Conservation (phyloP, 2,888 invertebrate genomes). For the Anaspis maculata region DNA sequence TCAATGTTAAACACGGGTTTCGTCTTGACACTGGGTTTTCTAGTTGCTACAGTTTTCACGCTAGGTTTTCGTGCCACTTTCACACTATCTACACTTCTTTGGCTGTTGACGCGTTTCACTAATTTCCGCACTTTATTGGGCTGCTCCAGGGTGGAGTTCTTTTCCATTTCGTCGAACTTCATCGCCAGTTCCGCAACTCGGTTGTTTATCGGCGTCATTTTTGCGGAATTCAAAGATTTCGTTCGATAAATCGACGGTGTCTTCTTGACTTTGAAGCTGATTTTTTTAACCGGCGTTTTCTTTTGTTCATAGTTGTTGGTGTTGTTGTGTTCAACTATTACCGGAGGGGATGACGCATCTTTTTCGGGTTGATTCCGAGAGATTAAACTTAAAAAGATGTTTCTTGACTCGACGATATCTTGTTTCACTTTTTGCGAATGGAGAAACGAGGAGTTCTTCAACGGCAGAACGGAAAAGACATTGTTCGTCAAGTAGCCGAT, state of each 20-base stretch:
- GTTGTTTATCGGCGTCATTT: conserved; percentile 46
- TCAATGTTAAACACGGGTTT: conserved; percentile 25
- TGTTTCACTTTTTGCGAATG: conserved; percentile 16
- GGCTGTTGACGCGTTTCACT: conserved; percentile 42
- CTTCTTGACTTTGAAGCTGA: conserved; percentile 54
- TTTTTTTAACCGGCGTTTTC: conserved; percentile 46
- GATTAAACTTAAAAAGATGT: conserved; percentile 28
- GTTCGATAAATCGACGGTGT: conserved; percentile 42
- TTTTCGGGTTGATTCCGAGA: conserved; percentile 13
- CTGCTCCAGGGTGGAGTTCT: conserved; percentile 41
- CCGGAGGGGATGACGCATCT: conserved; percentile 7
- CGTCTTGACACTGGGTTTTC: conserved; percentile 45
- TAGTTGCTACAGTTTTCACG: conserved; percentile 33
- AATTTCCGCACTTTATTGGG: conserved; percentile 40
- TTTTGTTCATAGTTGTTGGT: conserved; percentile 13
- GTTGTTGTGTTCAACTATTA: conserved; percentile 13
- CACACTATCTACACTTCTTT: conserved; percentile 19
- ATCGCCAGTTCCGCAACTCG: conserved; percentile 61
- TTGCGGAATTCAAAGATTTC: conserved; percentile 39
- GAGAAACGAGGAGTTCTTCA: conserved; percentile 10
- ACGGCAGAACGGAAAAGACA: conserved; percentile 1
- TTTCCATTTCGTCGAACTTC: conserved; percentile 57
- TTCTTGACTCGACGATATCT: conserved; percentile 28
- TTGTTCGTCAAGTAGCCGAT: too few relatives aligned
- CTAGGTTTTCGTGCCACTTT: conserved; percentile 22